Conservation (phyloP, 2,113 vertebrate species). For the Polyodon spathula region DNA sequence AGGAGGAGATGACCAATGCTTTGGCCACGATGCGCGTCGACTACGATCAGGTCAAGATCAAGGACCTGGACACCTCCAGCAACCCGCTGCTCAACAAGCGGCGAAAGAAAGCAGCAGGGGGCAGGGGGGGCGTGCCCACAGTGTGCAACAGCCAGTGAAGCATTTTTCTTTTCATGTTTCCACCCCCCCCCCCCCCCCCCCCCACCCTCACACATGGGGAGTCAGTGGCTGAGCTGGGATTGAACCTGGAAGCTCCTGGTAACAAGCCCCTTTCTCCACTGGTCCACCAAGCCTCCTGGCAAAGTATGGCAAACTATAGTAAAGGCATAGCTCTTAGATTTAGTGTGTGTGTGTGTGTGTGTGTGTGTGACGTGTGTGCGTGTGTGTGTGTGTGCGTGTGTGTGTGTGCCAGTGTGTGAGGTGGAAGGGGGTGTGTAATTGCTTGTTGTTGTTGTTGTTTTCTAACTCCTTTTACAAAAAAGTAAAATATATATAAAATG, state of each 20-base stretch:
- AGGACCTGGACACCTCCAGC: constrained; percentile 73
- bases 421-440: background rate
- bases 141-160: constrained; percentile 77
- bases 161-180: too few relatives aligned
- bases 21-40: constrained; percentile 91
- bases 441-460: too few relatives aligned
- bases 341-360: background rate
- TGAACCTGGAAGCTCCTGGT: too few relatives aligned
- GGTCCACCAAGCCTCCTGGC: too few relatives aligned
- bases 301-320: too few relatives aligned
- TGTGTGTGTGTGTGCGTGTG: background rate
- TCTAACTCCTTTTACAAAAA: background rate
- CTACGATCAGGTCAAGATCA: constrained; percentile 77
- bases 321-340: background rate
- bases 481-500: too few relatives aligned
- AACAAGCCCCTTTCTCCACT: too few relatives aligned
- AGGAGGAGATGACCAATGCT: constrained; percentile 98
- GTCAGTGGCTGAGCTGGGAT: too few relatives aligned
- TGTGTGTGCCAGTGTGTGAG: background rate
- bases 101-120: constrained; percentile 65
- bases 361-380: background rate
- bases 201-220: too few relatives aligned
- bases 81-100: constrained; percentile 73
- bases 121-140: constrained; percentile 43
- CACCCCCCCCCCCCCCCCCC: too few relatives aligned